These are phyloP conservation scores for Heliconius himera DNA, from an alignment of 1,140 invertebrate species.

Conservation along the genomic window DNA sequence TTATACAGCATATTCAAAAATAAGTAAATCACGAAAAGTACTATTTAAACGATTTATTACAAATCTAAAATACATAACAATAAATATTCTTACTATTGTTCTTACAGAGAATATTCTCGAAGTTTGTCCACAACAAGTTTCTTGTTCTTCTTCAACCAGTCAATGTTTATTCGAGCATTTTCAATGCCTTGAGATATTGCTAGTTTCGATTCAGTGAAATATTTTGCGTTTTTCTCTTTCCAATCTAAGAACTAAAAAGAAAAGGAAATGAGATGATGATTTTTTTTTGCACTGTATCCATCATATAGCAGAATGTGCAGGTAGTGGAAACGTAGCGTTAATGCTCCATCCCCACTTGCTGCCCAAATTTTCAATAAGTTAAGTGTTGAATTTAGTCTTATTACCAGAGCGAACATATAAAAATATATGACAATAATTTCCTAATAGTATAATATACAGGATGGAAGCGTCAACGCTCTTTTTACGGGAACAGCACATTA, in stretches of 20 bases:
- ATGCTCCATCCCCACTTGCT: too few species aligned
- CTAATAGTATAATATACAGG: too few species aligned
- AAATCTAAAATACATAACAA: background rate
- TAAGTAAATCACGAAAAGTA: background rate
- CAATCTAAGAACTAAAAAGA: conserved; percentile 61
- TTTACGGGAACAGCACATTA: too few species aligned
- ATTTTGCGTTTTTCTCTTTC: conserved; percentile 57
- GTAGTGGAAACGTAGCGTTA: background rate
- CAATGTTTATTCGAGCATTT: conserved; percentile 66
- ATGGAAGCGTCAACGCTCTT: too few species aligned
- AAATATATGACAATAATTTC: too few species aligned
- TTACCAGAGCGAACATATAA: too few species aligned
- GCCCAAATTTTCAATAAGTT: too few species aligned
- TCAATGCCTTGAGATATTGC: conserved; percentile 65
- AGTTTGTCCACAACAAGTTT: conserved; percentile 56
- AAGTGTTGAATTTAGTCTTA: too few species aligned
- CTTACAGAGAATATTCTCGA: conserved; percentile 65
- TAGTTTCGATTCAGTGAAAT: conserved; percentile 55
- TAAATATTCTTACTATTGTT: conserved; percentile 10
- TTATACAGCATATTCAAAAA: conserved; percentile 4
- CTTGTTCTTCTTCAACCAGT: conserved; percentile 57
- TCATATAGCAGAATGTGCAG: too few species aligned
- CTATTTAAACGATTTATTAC: background rate
- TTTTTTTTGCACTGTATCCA: too few species aligned
- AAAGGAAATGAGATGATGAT: background rate